A percentile compares a stretch with the other conserved stretches of the same genome.
phyloP scores from a whole-genome alignment of 2,888 invertebrate species.

The Cenopis cana region DNA sequence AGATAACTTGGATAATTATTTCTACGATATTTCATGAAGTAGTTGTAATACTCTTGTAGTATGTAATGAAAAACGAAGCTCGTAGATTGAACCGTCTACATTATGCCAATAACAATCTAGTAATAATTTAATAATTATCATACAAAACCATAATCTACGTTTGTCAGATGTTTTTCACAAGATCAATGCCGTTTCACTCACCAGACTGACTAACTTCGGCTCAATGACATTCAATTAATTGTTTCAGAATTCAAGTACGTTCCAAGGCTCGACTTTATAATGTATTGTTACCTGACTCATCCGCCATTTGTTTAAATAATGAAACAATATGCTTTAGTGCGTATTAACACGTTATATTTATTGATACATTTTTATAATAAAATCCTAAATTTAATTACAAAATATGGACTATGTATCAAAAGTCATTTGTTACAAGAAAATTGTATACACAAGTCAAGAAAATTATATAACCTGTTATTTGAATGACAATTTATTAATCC shows the following conservation, averaged over 20 bases:
- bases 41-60: too few species aligned
- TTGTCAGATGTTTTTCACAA: too few species aligned
- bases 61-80: too few species aligned
- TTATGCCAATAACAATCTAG: too few species aligned
- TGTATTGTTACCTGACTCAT: constrained; percentile 20
- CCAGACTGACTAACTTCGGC: background rate
- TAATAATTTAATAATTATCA: too few species aligned
- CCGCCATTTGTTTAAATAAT: constrained; percentile 43
- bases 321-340: constrained; percentile 67
- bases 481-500: constrained; percentile 26
- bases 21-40: background rate
- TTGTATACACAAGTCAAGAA: constrained; percentile 63
- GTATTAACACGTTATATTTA: constrained; percentile 78
- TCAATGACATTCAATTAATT: constrained; percentile 29
- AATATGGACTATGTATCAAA: constrained; percentile 57
- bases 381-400: constrained; percentile 53
- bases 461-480: constrained; percentile 21
- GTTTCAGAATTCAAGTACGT: constrained; percentile 35
- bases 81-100: too few species aligned
- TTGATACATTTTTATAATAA: constrained; percentile 67
- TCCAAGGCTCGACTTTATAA: constrained; percentile 20
- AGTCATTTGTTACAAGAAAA: constrained; percentile 62
- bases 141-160: too few species aligned
- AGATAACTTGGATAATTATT: background rate
- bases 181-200: background rate